Evolutionary conservation across 2,888 invertebrate genomes (phyloP).

Genomic region (Teleogryllus oceanicus): DNA sequence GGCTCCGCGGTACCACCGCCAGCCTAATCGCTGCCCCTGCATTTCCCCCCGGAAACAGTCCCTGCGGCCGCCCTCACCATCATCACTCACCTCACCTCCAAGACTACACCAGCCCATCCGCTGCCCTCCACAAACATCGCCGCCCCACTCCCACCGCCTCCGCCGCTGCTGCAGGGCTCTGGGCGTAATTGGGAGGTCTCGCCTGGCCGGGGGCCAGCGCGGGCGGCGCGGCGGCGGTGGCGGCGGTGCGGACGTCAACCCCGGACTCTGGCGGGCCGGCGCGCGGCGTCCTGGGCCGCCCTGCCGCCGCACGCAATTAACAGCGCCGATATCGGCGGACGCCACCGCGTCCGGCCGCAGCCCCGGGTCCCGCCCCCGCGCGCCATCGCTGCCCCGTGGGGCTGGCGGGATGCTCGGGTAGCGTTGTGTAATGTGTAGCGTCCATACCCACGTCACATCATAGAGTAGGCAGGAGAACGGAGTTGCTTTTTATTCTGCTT

Average conservation of each 20-base stretch:
- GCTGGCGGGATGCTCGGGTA: no score
- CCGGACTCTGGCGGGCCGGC: background rate
- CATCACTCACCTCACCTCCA: no score
- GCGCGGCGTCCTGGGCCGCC: background rate
- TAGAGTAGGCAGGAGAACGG: no score
- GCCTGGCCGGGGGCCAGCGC: background rate
- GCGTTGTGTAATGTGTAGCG: no score
- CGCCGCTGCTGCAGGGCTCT: background rate
- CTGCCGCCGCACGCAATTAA: background rate
- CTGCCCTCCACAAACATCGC: no score
- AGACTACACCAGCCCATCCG: no score
- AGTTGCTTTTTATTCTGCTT: no score
- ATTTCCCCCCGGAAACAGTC: no score
- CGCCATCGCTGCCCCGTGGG: background rate
- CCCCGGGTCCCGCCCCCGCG: background rate
- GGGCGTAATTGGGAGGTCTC: background rate
- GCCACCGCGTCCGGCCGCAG: background rate
- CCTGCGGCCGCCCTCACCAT: no score
- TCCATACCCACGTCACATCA: no score
- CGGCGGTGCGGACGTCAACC: background rate
- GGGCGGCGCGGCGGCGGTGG: background rate
- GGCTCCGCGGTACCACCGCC: no score
- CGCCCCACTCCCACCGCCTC: background rate
- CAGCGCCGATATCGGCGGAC: background rate
- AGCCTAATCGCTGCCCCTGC: no score